Base-by-base conservation (phyloP, 2,888 invertebrate genomes). In the Cynaeus angustus region DNA sequence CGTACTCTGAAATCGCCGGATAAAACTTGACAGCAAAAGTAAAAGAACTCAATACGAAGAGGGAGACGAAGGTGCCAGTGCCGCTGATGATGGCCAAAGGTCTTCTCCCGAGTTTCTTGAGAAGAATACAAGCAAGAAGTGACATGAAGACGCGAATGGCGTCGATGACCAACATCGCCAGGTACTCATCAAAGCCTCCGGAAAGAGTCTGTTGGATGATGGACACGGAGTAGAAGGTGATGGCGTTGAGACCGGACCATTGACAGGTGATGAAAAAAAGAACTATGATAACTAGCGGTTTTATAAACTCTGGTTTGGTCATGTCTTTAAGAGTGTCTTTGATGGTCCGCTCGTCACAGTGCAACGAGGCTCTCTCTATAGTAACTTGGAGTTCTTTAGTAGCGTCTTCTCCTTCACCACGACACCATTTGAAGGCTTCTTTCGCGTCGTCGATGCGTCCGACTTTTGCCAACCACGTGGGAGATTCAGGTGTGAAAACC, bases 141-240 rank as follows among this genome's bases (percentile, higher is more conserved):
- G 92, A 91, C 82, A 90, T 89, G 0, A 89, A 65, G 0, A 91
- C 86, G 68, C 93, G 86, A 5, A 91, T 86, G 2, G 86, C 76
- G 78, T 93, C 93, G 56, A 93, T 88, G 1, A 90, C 84, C 5
- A 92, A 82, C 81, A 91, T 92, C 9, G 89, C 91, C 65, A 90
- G 79, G 75, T 92, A 91, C 61, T 91, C 90, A 79, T 92, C 88
- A 12, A 92, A 85, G 0, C 86, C 86, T 26, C 87, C 86, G 0
- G 91, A 90, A 0, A 92, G 85, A 50, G 86, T 87, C 28, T 72
- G 50, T 67, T 87, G 86, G 68, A 92, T 88, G 52, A 92, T 90
- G 75, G 89, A 87, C 50, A 92, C 91, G 0, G 92, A 91, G 81
- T 93, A 93, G 72, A 92, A 92, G 1, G 90, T 89, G 0, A 93